Conservation (phyloP, 2,113 vertebrate genomes). For the Eonycteris spelaea region DNA sequence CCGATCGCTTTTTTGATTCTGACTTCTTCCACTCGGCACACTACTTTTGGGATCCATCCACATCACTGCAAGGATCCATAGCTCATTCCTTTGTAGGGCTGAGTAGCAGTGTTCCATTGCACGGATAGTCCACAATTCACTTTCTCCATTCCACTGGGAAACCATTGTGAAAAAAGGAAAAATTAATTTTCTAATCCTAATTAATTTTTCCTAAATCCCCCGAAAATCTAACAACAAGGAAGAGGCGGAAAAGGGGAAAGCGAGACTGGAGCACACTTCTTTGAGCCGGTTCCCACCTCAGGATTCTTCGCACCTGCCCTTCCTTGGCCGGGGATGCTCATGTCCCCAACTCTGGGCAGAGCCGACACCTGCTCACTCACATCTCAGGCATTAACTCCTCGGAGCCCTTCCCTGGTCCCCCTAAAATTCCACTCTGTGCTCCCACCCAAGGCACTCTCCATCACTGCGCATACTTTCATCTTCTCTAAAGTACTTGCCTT, state of each 20-base stretch:
- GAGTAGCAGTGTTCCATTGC: not conserved
- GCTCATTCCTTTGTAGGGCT: not conserved
- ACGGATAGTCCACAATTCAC: not conserved
- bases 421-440: too few relatives aligned
- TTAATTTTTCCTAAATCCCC: too few relatives aligned
- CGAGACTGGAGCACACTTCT: not conserved
- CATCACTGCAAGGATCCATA: not conserved
- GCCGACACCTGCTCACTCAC: not conserved
- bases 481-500: not conserved
- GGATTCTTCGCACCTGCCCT: not conserved
- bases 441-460: not conserved
- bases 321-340: not conserved
- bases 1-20: not conserved
- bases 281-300: not conserved
- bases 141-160: not conserved
- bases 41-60: not conserved
- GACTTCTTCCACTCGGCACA: not conserved
- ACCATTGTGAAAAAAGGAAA: not conserved
- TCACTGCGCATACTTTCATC: not conserved
- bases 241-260: not conserved
- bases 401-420: not conserved
- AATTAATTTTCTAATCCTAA: too few relatives aligned
- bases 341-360: not conserved
- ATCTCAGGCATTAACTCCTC: not conserved
- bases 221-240: not conserved